Evolutionary conservation across 2,888 invertebrate species (phyloP).

Genomic region (Drosophila atroscutellata): DNA sequence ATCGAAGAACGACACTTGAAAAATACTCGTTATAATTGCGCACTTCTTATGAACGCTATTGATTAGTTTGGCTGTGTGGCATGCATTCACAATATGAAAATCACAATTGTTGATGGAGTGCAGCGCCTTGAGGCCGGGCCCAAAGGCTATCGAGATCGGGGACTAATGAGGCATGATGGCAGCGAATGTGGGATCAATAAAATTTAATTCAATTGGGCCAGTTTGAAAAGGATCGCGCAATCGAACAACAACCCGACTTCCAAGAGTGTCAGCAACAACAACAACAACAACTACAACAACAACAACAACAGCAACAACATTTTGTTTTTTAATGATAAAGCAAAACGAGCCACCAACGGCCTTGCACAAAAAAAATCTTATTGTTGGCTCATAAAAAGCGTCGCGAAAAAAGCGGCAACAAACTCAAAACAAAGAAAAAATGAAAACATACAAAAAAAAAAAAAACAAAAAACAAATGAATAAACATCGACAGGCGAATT

Average conservation of each 20-base stretch:
- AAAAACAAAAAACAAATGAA: background rate
- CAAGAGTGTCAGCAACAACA: conserved; percentile 15
- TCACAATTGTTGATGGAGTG: conserved; percentile 2
- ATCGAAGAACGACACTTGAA: background rate
- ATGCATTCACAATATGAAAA: background rate
- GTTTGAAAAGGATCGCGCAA: conserved; percentile 45
- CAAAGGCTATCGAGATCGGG: conserved; percentile 35
- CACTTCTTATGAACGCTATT: background rate
- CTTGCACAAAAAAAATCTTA: conserved; percentile 50
- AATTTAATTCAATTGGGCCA: conserved; percentile 50
- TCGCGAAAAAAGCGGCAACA: conserved; percentile 42
- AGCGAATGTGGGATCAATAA: conserved; percentile 34
- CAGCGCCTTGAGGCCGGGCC: conserved; percentile 24
- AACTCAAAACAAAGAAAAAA: conserved; percentile 22
- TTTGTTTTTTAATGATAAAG: conserved; percentile 42
- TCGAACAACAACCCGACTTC: conserved; percentile 17
- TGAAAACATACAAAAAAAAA: background rate
- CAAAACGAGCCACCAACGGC: conserved; percentile 56
- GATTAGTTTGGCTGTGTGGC: background rate
- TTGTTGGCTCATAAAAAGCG: conserved; percentile 52
- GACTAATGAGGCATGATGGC: conserved; percentile 42
- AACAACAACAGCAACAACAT: conserved; percentile 27
- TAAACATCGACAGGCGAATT: conserved; percentile 25
- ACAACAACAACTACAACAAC: conserved; percentile 15
- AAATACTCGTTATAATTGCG: background rate